These are phyloP conservation scores for Halichoerus grypus DNA, from an alignment of 2,113 vertebrate species.

Conservation along the genomic window DNA sequence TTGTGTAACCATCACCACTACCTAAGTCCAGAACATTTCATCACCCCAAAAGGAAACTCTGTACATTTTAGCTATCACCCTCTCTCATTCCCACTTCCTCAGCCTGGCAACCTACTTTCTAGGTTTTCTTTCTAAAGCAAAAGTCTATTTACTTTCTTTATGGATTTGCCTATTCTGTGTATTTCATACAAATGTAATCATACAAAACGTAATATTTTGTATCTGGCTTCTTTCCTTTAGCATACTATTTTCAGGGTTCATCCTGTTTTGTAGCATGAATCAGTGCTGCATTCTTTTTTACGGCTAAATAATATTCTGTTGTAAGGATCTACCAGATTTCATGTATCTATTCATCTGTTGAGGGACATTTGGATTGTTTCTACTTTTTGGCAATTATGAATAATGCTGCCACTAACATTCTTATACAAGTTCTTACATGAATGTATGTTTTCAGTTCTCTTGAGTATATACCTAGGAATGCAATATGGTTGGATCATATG, in stretches of 20 bases:
- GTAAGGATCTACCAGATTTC: neutral
- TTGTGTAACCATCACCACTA: neutral
- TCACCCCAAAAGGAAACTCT: neutral
- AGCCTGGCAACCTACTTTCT: neutral
- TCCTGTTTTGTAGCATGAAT: neutral
- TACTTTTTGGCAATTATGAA: neutral
- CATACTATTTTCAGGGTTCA: neutral
- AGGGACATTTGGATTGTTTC: neutral
- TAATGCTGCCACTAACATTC: neutral
- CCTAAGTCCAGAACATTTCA: neutral
- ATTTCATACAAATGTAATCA: neutral
- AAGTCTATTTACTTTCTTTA: neutral
- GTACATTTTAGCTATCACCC: neutral
- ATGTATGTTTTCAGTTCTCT: neutral
- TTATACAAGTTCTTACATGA: neutral
- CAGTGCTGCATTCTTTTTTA: neutral
- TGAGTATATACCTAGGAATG: neutral
- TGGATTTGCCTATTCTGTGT: neutral
- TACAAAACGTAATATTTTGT: neutral
- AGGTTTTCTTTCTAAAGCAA: neutral
- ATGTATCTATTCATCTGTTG: neutral
- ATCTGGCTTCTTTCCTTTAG: neutral
- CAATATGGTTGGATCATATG: neutral
- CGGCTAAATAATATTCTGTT: neutral
- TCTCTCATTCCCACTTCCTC: neutral